Percentiles rank a stretch among this genome's conserved stretches.
phyloP scores from a whole-genome alignment of 2,113 vertebrate genomes.

The Corvus moneduloides region DNA sequence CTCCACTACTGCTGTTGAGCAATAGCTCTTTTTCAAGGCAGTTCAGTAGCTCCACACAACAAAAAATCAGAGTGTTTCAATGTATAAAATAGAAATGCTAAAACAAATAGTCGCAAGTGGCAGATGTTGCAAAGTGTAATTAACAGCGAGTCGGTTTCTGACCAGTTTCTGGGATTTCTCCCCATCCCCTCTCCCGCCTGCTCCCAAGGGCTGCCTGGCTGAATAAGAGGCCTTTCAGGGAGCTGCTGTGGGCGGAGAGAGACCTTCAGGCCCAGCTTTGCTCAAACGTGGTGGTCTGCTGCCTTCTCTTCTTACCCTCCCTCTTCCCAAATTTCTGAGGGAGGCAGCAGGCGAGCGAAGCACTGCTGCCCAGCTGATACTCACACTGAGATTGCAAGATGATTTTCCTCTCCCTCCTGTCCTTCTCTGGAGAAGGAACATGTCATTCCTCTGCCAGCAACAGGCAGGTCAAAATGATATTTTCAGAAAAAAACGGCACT shows the following conservation, averaged over 20 bases:
- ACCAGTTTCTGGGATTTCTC: not conserved
- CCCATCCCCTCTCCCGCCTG: not conserved
- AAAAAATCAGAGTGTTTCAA: constrained; percentile 26
- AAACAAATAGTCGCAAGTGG: constrained; percentile 62
- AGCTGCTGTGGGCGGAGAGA: not conserved
- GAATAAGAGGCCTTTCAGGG: not conserved
- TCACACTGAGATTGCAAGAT: not conserved
- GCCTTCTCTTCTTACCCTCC: not conserved
- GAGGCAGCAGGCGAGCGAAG: constrained; percentile 1
- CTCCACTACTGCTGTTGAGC: not conserved
- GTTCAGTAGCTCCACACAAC: constrained; percentile 34
- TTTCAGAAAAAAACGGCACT: not conserved
- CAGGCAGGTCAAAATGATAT: not conserved
- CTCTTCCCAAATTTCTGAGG: not conserved
- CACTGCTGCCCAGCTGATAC: not conserved
- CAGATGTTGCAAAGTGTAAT: constrained; percentile 66
- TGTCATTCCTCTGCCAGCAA: not conserved
- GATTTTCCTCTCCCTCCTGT: not conserved
- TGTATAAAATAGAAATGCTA: constrained; percentile 58
- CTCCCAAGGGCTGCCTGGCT: not conserved
- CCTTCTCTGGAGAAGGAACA: not conserved
- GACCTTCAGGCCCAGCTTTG: not conserved
- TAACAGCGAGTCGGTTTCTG: constrained; percentile 46
- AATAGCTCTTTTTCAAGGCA: not conserved
- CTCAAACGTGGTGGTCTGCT: accelerated